phyloP scores from a whole-genome alignment of 2,113 vertebrate species.

The Melanerpes formicivorus region DNA sequence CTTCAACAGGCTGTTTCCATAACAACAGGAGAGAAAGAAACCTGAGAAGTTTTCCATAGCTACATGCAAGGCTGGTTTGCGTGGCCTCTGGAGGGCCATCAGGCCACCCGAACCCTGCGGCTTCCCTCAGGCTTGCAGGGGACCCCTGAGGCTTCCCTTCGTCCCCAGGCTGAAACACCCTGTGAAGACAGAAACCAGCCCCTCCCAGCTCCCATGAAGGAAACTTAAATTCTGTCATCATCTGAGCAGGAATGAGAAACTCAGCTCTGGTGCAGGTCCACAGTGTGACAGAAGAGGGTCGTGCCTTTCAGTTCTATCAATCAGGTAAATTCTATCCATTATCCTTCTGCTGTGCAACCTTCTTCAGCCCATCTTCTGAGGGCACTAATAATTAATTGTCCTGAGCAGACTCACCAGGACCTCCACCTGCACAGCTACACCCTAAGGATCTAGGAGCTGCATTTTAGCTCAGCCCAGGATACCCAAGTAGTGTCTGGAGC shows the following conservation, averaged over 20 bases:
- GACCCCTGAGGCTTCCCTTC: background rate
- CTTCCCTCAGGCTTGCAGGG: background rate
- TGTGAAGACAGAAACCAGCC: background rate
- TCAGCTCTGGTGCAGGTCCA: background rate
- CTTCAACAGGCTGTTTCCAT: slow-evolving; percentile 43
- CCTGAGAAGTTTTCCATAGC: background rate
- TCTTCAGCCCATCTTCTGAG: background rate
- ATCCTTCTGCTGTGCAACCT: background rate
- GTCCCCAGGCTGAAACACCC: background rate
- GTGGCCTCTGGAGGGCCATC: background rate
- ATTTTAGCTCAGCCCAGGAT: background rate
- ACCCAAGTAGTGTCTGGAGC: background rate
- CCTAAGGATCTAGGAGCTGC: background rate
- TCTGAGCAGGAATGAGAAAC: background rate
- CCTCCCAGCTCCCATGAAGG: background rate
- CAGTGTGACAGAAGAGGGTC: background rate
- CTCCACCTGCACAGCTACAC: too few species aligned
- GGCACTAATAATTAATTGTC: fast-evolving
- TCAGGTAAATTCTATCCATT: background rate
- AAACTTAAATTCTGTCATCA: background rate
- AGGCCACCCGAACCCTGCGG: background rate
- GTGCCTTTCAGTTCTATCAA: background rate
- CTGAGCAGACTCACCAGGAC: background rate
- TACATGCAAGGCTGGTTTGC: background rate
- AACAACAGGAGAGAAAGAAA: slow-evolving; percentile 23